A percentile compares a stretch with the other conserved stretches of the same genome.
Evolutionary conservation across 2,797 vertebrate genomes (phyloP).

Genomic region (Craterocephalus amniculus): DNA sequence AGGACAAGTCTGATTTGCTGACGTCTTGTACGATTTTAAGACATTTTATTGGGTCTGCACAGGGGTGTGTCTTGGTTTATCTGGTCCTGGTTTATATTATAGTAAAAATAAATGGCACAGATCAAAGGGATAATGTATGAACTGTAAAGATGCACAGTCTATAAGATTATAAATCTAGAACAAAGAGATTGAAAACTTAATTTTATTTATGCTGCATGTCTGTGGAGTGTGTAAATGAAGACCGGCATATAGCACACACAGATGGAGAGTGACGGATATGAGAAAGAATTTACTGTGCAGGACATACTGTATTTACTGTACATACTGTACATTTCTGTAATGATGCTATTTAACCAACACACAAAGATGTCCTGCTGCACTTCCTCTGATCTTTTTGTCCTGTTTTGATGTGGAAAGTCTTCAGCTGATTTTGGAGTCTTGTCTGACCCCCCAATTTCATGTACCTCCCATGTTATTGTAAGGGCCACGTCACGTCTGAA

Average conservation of each 20-base stretch:
- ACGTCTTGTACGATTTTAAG: neutral
- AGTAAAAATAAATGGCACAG: no score
- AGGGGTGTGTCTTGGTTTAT: neutral
- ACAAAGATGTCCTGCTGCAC: conserved; percentile 3
- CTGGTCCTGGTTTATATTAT: no score
- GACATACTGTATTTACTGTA: neutral
- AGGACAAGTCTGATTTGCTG: neutral
- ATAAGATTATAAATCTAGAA: neutral
- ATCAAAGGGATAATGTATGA: no score
- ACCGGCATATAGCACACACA: neutral
- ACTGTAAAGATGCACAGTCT: neutral
- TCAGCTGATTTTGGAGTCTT: conserved; percentile 18
- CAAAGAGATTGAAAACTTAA: neutral
- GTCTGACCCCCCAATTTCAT: conserved; percentile 32
- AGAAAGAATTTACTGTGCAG: neutral
- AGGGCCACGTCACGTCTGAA: conserved; percentile 38
- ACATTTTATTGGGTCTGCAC: no score
- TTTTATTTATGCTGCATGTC: neutral
- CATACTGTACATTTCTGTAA: neutral
- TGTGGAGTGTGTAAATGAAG: neutral
- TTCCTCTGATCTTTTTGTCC: neutral
- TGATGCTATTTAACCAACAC: neutral
- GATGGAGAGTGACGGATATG: neutral
- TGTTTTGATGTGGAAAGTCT: conserved; percentile 37
- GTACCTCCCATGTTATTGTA: conserved; percentile 43